Percentiles rank a stretch among this genome's conserved stretches.
phyloP scores from a whole-genome alignment of 2,888 invertebrate genomes.

The Parasteatoda lunata region DNA sequence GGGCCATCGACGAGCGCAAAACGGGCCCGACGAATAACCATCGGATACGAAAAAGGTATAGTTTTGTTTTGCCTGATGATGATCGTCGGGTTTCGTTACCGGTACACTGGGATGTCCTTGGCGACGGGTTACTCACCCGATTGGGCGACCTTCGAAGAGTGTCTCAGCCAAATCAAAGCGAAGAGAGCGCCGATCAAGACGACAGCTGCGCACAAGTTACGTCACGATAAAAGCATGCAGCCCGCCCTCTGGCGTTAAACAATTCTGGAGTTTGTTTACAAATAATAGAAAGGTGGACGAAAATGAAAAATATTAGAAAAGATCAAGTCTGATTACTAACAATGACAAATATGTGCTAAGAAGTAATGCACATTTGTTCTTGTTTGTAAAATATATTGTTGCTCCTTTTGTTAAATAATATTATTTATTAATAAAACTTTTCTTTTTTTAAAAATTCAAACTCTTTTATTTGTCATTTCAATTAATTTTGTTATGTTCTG shows the following conservation, averaged over 20 bases:
- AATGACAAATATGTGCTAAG: no score
- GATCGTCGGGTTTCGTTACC: constrained; percentile 15
- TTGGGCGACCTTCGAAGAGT: constrained; percentile 49
- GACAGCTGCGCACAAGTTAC: constrained; percentile 41
- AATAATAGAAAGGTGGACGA: neutral
- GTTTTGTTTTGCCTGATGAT: constrained; percentile 11
- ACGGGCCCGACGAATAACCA: neutral
- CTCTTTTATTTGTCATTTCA: no score
- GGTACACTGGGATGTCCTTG: constrained; percentile 55
- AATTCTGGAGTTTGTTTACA: neutral
- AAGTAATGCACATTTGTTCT: no score
- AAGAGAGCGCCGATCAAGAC: constrained; percentile 26
- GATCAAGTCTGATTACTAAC: no score
- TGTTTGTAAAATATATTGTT: no score
- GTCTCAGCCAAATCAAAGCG: constrained; percentile 29
- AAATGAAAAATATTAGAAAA: no score
- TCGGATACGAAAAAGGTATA: neutral
- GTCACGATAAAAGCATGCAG: constrained; percentile 4
- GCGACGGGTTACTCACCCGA: constrained; percentile 61
- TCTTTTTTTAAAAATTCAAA: no score
- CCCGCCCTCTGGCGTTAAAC: constrained; percentile 25
- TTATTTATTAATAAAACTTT: no score
- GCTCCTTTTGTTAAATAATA: no score
- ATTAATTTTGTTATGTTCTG: no score
- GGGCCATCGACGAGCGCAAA: neutral